These are phyloP conservation scores for Dendroctonus ponderosae DNA, from an alignment of 1,140 invertebrate species.

Conservation along the genomic window DNA sequence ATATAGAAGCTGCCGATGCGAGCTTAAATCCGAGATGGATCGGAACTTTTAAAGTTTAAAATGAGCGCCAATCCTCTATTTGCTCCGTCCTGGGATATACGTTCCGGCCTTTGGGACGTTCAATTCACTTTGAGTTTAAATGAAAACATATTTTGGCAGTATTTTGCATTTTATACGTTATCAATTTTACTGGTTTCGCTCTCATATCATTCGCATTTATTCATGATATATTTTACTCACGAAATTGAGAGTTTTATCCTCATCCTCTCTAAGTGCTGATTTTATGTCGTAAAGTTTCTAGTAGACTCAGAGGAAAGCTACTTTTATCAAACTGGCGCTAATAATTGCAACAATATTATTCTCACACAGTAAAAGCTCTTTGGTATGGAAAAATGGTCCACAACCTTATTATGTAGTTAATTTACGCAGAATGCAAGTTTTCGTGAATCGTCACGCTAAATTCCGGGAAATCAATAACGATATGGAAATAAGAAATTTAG, in stretches of 20 bases:
- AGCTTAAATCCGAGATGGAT: conserved; percentile 5
- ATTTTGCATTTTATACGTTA: conserved; percentile 13
- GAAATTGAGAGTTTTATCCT: no score
- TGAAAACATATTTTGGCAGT: conserved; percentile 5
- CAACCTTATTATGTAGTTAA: no score
- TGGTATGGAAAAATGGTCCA: no score
- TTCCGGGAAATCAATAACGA: conserved; percentile 46
- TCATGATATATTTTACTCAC: no score
- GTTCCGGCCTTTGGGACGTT: neutral
- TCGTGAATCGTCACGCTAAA: conserved; percentile 5
- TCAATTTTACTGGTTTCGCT: neutral
- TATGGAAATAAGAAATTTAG: conserved; percentile 48
- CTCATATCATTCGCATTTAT: no score
- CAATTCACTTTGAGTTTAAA: conserved; percentile 6
- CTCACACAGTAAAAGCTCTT: no score
- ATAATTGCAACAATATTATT: no score
- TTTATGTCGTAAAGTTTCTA: no score
- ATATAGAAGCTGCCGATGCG: conserved; percentile 5
- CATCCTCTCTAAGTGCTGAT: no score
- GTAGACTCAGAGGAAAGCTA: no score
- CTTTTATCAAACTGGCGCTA: no score
- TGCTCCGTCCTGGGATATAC: conserved; percentile 9
- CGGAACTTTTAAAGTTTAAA: conserved; percentile 10
- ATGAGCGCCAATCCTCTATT: conserved; percentile 6
- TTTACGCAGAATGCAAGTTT: no score